Conservation (phyloP, 2,113 vertebrate genomes). For the Vanacampus margaritifer region DNA sequence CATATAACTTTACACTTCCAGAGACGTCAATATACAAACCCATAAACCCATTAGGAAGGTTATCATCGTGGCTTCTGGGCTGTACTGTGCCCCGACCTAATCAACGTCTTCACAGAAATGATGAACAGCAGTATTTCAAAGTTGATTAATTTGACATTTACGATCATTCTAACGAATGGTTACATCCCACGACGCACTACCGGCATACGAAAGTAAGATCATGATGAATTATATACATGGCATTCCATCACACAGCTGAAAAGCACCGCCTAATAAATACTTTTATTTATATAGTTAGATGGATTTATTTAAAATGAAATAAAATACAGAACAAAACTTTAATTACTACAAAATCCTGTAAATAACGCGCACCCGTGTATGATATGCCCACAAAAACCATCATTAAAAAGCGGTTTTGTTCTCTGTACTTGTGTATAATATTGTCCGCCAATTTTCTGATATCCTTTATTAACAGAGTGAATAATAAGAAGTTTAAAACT, state of each 20-base stretch:
- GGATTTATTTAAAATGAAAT: background rate
- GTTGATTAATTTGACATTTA: constrained; percentile 7
- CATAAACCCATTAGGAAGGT: background rate
- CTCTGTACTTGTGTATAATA: too few species aligned
- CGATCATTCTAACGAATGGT: background rate
- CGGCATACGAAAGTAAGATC: background rate
- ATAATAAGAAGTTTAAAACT: too few species aligned
- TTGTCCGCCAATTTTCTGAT: too few species aligned
- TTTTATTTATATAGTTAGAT: background rate
- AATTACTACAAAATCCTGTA: too few species aligned
- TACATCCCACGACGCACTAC: background rate
- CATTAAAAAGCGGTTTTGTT: too few species aligned
- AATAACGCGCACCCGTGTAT: too few species aligned
- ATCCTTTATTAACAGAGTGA: too few species aligned
- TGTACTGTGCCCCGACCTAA: background rate
- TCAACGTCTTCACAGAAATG: constrained; percentile 1
- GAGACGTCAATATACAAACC: background rate
- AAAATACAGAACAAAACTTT: background rate
- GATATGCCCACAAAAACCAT: too few species aligned
- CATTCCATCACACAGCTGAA: background rate
- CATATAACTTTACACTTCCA: background rate
- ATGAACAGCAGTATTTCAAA: constrained; percentile 16
- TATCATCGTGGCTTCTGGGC: background rate
- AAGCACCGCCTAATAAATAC: background rate
- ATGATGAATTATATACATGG: background rate